phyloP scores from a whole-genome alignment of 2,113 vertebrate species.

The Perognathus longimembris region DNA sequence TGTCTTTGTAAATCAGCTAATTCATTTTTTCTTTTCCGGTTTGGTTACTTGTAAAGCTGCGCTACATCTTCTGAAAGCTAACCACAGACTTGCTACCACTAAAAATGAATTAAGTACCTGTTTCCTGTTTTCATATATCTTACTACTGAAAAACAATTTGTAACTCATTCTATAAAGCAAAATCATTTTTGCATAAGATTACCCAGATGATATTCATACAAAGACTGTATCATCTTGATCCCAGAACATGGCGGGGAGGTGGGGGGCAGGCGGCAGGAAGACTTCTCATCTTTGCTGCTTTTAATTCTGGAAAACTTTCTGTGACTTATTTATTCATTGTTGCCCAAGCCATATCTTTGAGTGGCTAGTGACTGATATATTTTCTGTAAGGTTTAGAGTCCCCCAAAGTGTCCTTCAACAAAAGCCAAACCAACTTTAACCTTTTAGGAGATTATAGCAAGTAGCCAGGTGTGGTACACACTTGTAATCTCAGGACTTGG shows the following conservation, averaged over 20 bases:
- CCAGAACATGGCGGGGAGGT: neutral
- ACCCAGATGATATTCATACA: neutral
- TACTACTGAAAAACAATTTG: conserved; percentile 1
- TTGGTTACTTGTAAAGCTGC: conserved; percentile 45
- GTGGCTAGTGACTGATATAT: conserved; percentile 45
- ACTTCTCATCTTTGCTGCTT: conserved; percentile 35
- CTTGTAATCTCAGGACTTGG: too few species aligned
- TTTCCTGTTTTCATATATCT: conserved; percentile 54
- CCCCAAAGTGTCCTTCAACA: neutral
- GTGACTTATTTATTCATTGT: conserved; percentile 1
- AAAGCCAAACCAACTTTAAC: neutral
- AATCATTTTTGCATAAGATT: conserved; percentile 55
- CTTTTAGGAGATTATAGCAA: neutral
- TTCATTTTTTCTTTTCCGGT: conserved; percentile 36
- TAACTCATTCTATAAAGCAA: conserved; percentile 65
- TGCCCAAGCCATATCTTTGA: conserved; percentile 22
- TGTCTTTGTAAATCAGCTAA: conserved; percentile 34
- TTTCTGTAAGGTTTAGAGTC: conserved; percentile 59
- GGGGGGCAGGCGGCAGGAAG: too few species aligned
- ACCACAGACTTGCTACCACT: conserved; percentile 51
- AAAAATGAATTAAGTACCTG: conserved; percentile 53
- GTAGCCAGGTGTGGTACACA: neutral
- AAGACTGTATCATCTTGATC: conserved; percentile 16
- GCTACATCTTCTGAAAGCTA: conserved; percentile 62
- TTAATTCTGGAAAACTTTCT: conserved; percentile 42